These are phyloP conservation scores for Danio albolineatus DNA, from an alignment of 2,797 vertebrate species.

Conservation along the genomic window DNA sequence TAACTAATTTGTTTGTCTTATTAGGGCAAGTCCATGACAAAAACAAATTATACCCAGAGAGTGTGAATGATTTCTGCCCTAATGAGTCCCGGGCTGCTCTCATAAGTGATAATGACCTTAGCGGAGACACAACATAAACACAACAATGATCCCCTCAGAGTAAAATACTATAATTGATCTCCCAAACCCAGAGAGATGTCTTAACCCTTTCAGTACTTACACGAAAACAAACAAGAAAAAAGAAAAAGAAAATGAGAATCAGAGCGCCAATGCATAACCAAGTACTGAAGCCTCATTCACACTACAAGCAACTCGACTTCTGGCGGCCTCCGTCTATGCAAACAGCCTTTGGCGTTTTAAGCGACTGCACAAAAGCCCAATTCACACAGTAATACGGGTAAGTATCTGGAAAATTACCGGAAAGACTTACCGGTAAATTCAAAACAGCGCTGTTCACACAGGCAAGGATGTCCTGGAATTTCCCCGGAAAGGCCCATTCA, in stretches of 20 bases:
- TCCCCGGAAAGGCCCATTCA: no score
- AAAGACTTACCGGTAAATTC: no score
- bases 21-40: slow-evolving; percentile 38
- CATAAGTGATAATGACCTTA: slow-evolving; percentile 69
- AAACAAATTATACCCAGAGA: no score
- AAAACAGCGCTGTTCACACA: no score
- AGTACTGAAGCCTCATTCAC: no score
- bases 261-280: not conserved
- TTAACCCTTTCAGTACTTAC: not conserved
- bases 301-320: no score
- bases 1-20: not conserved
- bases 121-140: slow-evolving; percentile 57
- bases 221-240: not conserved
- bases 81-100: slow-evolving; percentile 71
- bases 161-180: slow-evolving; percentile 71
- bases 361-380: no score
- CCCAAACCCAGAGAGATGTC: slow-evolving; percentile 24
- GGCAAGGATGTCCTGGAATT: no score
- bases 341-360: no score
- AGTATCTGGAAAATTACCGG: no score
- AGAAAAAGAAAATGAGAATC: not conserved
- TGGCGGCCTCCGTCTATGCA: no score
- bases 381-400: no score
- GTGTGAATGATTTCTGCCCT: slow-evolving; percentile 55
- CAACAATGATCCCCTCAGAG: slow-evolving; percentile 63